These are phyloP conservation scores for Dolichoris vasculosae DNA, from an alignment of 1,140 invertebrate species.

Conservation along the genomic window DNA sequence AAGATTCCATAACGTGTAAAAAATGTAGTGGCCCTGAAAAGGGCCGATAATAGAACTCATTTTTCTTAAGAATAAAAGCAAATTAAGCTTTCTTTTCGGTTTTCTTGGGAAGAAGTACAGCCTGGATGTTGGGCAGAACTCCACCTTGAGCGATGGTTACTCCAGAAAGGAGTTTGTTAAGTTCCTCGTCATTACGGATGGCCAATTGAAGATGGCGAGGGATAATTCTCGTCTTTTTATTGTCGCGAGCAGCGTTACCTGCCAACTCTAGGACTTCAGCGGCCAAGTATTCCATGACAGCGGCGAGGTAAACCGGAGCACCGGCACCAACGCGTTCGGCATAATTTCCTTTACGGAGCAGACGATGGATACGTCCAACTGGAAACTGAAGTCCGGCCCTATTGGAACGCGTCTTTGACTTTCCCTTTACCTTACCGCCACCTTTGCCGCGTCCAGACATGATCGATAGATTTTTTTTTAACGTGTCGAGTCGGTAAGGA, in stretches of 20 bases:
- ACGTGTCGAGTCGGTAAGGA: too few relatives aligned
- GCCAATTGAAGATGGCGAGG: not conserved
- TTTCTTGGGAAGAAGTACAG: slow-evolving; percentile 74
- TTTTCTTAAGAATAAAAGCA: not conserved
- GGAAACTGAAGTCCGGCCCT: slow-evolving; percentile 77
- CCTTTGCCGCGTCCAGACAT: slow-evolving; percentile 79
- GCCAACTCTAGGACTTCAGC: slow-evolving; percentile 82
- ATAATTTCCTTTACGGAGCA: slow-evolving; percentile 80
- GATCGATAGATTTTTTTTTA: too few relatives aligned
- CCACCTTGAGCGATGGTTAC: slow-evolving; percentile 80
- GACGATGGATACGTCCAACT: slow-evolving; percentile 63
- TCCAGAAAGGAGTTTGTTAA: slow-evolving; percentile 1
- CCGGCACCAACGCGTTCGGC: slow-evolving; percentile 75
- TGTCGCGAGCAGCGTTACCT: slow-evolving; percentile 75
- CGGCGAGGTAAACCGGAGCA: slow-evolving; percentile 84
- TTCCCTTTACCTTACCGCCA: slow-evolving; percentile 79
- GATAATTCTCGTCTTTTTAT: slow-evolving; percentile 69
- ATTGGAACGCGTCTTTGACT: slow-evolving; percentile 78
- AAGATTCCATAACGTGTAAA: too few relatives aligned
- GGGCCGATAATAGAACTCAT: not conserved
- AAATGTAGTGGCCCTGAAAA: slow-evolving; percentile 9
- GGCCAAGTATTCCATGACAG: slow-evolving; percentile 78
- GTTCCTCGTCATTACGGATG: slow-evolving; percentile 12
- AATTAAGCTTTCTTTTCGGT: slow-evolving; percentile 61
- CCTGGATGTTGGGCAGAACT: not conserved